These are phyloP conservation scores for Ciconia stormi DNA, from an alignment of 2,113 vertebrate species.

Conservation along the genomic window DNA sequence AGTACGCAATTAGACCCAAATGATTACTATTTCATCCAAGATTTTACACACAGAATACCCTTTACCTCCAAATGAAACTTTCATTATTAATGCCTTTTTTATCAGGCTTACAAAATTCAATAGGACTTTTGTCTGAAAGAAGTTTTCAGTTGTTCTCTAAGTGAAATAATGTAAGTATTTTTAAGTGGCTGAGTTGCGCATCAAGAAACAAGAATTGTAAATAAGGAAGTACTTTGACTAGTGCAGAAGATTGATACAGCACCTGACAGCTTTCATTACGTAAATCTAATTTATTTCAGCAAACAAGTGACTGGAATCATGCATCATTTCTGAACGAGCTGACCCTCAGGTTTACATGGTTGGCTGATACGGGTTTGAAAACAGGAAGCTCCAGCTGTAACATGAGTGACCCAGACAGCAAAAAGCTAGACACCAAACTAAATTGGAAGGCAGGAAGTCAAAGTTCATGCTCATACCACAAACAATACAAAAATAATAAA, in stretches of 20 bases:
- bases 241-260: conserved; percentile 54
- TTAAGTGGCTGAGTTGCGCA: conserved; percentile 32
- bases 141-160: neutral
- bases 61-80: neutral
- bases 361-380: conserved; percentile 75
- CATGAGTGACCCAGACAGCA: conserved; percentile 80
- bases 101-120: neutral
- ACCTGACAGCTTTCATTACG: conserved; percentile 79
- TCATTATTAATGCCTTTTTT: neutral
- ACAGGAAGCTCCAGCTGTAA: conserved; percentile 83
- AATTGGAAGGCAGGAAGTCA: conserved; percentile 82
- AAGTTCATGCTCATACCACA: conserved; percentile 73
- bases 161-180: neutral
- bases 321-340: conserved; percentile 70
- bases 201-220: conserved; percentile 73
- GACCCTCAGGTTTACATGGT: conserved; percentile 76
- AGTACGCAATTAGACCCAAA: neutral
- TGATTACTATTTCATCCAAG: neutral
- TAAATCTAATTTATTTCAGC: conserved; percentile 72
- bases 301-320: conserved; percentile 77
- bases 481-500: conserved; percentile 76
- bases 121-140: neutral
- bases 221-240: conserved; percentile 73
- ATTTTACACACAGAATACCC: neutral
- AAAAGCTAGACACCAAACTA: conserved; percentile 70